Percentiles rank a stretch among this genome's conserved stretches.
Conservation (phyloP, 1,140 invertebrate species). For the Forficula auricularia region DNA sequence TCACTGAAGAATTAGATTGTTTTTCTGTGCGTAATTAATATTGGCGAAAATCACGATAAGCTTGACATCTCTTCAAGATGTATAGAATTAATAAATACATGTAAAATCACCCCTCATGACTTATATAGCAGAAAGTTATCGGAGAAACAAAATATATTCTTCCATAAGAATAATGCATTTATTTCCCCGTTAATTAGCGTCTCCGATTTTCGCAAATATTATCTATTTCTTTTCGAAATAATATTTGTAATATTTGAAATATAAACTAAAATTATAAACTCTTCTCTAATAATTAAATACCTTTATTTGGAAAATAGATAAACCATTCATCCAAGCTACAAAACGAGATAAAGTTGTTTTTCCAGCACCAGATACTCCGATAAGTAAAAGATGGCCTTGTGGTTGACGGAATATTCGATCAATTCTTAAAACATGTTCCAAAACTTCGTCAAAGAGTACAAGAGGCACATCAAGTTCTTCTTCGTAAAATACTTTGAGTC, state of each 20-base stretch:
- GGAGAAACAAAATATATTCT: too few relatives aligned
- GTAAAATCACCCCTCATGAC: too few relatives aligned
- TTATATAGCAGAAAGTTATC: too few relatives aligned
- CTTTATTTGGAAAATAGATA: constrained; percentile 95
- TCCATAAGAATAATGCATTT: too few relatives aligned
- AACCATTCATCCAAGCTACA: constrained; percentile 99
- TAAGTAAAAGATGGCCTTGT: constrained; percentile 89
- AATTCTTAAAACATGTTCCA: constrained; percentile 95
- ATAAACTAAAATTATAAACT: not conserved
- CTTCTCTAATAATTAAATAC: constrained; percentile 22
- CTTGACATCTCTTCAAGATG: too few relatives aligned
- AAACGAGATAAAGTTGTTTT: constrained; percentile 98
- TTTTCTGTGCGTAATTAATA: constrained; percentile 77
- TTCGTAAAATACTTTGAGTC: constrained; percentile 98
- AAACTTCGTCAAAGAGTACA: constrained; percentile 95
- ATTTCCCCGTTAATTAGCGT: too few relatives aligned
- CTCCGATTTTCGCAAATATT: too few relatives aligned
- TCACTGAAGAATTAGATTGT: too few relatives aligned
- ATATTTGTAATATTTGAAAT: not conserved
- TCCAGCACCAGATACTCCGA: constrained; percentile 93
- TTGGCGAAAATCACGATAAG: too few relatives aligned
- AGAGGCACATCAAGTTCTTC: constrained; percentile 97
- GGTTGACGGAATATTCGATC: constrained; percentile 98
- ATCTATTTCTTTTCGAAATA: too few relatives aligned
- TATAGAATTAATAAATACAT: too few relatives aligned